phyloP scores from a whole-genome alignment of 2,113 vertebrate species.

The Setophaga kirtlandii region DNA sequence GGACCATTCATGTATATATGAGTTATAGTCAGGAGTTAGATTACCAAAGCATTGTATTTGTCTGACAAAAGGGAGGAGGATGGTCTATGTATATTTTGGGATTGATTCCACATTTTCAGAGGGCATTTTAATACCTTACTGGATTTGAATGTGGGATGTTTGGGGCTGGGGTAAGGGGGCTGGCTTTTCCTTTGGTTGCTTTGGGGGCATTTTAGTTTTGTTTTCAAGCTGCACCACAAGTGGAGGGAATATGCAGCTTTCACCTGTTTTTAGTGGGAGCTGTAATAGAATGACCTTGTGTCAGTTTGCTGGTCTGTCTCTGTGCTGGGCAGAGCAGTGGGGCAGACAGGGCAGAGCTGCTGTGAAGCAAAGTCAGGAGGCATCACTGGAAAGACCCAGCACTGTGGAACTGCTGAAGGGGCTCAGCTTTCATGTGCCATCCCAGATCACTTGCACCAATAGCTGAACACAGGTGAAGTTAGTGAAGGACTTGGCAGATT shows the following conservation, averaged over 20 bases:
- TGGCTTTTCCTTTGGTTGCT: neutral
- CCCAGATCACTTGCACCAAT: neutral
- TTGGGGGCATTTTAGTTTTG: neutral
- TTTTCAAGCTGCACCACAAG: neutral
- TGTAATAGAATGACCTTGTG: neutral
- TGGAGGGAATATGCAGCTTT: neutral
- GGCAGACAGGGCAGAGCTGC: neutral
- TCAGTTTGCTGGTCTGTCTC: accelerated
- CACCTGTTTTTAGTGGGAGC: neutral
- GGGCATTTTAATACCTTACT: neutral
- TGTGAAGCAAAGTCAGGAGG: accelerated
- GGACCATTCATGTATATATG: neutral
- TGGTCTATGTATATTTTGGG: neutral
- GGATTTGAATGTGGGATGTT: neutral
- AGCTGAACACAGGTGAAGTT: neutral
- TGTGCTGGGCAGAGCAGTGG: neutral
- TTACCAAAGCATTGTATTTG: neutral
- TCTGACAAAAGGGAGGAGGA: neutral
- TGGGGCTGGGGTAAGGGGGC: neutral
- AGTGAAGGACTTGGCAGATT: neutral
- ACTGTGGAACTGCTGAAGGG: neutral
- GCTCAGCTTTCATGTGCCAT: neutral
- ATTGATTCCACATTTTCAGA: neutral
- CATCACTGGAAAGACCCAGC: neutral
- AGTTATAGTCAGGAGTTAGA: neutral